A percentile compares a stretch with the other conserved stretches of the same genome.
Conservation (phyloP, 1,140 invertebrate genomes). For the Lucilia cuprina region DNA sequence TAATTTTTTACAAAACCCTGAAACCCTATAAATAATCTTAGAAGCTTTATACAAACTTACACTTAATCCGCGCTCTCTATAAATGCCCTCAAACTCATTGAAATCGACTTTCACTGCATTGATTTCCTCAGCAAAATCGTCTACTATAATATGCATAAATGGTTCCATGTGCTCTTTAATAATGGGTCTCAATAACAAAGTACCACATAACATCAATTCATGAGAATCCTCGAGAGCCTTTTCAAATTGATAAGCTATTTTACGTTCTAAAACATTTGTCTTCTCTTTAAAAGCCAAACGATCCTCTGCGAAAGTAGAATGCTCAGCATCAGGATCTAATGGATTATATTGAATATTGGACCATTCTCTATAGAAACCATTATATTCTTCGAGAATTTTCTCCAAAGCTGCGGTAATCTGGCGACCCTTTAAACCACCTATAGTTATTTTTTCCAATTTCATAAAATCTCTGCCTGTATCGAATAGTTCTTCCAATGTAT, state of each 20-base stretch:
- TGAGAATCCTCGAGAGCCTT: slow-evolving; percentile 76
- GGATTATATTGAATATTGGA: slow-evolving; percentile 65
- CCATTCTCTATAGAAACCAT: slow-evolving; percentile 72
- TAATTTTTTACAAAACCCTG: background rate
- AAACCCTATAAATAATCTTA: background rate
- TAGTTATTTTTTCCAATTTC: slow-evolving; percentile 82
- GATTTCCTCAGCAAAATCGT: slow-evolving; percentile 70
- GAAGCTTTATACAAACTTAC: background rate
- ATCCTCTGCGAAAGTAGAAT: slow-evolving; percentile 68
- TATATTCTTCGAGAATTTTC: slow-evolving; percentile 73
- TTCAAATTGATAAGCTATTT: slow-evolving; percentile 74
- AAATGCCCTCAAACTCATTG: slow-evolving; percentile 44
- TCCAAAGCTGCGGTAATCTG: slow-evolving; percentile 64
- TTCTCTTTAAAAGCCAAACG: slow-evolving; percentile 65
- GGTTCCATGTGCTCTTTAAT: slow-evolving; percentile 65
- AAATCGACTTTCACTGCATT: slow-evolving; percentile 66
- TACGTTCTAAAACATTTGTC: slow-evolving; percentile 71
- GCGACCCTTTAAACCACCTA: slow-evolving; percentile 76
- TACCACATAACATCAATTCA: slow-evolving; percentile 72
- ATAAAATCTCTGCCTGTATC: slow-evolving; percentile 75
- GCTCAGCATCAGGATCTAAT: slow-evolving; percentile 66
- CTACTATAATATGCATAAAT: slow-evolving; percentile 47
- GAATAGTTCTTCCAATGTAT: slow-evolving; percentile 69
- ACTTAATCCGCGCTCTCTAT: slow-evolving; percentile 22
- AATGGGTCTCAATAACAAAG: slow-evolving; percentile 71